Evolutionary conservation across 2,888 invertebrate species (phyloP), one percentile per base, ranked within the genome.

Genomic region (Temnothorax ravouxi): DNA sequence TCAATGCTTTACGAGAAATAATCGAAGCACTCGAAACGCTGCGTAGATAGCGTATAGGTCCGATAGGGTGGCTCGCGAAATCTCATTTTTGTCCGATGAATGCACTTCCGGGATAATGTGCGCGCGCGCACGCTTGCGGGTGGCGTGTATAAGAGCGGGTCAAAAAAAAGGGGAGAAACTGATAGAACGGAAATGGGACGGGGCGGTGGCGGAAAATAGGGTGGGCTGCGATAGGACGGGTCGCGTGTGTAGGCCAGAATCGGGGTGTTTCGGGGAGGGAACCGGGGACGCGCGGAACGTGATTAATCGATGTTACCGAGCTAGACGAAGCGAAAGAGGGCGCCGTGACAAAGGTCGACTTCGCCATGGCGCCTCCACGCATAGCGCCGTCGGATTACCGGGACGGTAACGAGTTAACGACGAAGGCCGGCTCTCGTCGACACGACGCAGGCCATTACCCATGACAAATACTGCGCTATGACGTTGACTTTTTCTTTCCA

Each of bases 231-330:
- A 69, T 61, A 77, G 59, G 44, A 47, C 44, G 38, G 34, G 61
- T 38, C 41, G 64, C 61, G 67, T 50, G 69, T 61, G 66, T 62
- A 74, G 75, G 64, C 61, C 34, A 66, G 72, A 56, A 74, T 52
- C 29, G 67, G 29, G 61, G 69, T 29, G 79, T 9, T 62, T 21
- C 61, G 25, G 34, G 67, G 64, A 75, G 44, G 52, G 59, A 34
- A 44, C 64, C 79, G 34, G 69, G 38, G 38, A 72, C 62, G 84
- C 69, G 84, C 77, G 75, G 83, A 86, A 87, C 85, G 87, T 89
- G 90, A 90, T 90, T 90, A 90, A 90, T 90, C 90, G 90, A 91
- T 90, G 89, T 85, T 83, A 86, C 86, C 84, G 85, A 88, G 84
- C 87, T 59, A 86, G 87, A 87, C 86, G 88, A 86, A 87, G 86